Evolutionary conservation across 2,888 invertebrate genomes (phyloP), one percentile per base, ranked within the genome.

Genomic region (Heteromurus nitidus): DNA sequence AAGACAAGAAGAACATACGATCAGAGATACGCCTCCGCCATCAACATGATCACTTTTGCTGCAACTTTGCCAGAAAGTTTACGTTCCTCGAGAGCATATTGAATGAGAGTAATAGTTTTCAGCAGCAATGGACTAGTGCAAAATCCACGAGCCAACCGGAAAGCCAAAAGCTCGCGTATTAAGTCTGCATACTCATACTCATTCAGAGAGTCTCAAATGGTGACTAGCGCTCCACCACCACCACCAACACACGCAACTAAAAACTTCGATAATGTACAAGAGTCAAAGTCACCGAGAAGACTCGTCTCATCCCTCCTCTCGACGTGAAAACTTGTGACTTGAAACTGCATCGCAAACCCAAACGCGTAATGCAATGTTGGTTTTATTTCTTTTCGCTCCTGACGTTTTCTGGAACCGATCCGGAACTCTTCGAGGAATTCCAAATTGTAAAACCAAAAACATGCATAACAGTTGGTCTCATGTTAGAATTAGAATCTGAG

Each of bases 341-440:
- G n/a, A n/a, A n/a, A n/a, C n/a, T n/a, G n/a, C n/a, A n/a, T n/a
- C n/a, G n/a, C n/a, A n/a, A n/a, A n/a, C n/a, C n/a, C n/a, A n/a
- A n/a, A n/a, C n/a, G 31, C 16, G 24, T 36, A 42, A 70, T 20
- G 36, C 36, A 70, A 55, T 24, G 31, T 55, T 31, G 53, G 53
- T 30, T 55, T 55, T 53, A 26, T 53, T n/a, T 28, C 47, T 47
- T 47, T 13, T 13, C 2, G 22, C 44, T 53, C n/a, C 31, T 68
- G 68, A 1, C 64, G n/a, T n/a, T 24, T 36, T 62, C 36, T 64
- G 73, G 58, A 73, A 73, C 22, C 36, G 50, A 53, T 74, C 31
- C 62, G 44, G 44, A 65, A 74, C 64, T 65, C 65, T 65, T 55
- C n/a, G n/a, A 55, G 67, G 75, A 67, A 75, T 75, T 75, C 28